Evolutionary conservation across 2,888 invertebrate species (phyloP).

Genomic region (Rhagonycha lutea): DNA sequence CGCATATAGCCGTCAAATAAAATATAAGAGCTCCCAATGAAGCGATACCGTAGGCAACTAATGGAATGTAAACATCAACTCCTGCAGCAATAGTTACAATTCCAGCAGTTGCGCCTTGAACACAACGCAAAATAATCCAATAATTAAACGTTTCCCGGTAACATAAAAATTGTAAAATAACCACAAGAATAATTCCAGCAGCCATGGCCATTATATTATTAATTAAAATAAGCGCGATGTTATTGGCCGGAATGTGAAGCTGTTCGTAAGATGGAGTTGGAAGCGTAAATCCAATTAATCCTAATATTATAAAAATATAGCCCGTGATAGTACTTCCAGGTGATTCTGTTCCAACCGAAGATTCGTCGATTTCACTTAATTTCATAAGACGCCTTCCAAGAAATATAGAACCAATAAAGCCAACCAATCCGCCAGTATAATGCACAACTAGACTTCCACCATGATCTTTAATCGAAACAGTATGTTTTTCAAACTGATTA

Average conservation of each 20-base stretch:
- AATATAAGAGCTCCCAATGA: conserved; percentile 41
- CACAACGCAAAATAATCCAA: conserved; percentile 48
- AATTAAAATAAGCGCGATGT: conserved; percentile 27
- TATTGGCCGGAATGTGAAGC: conserved; percentile 14
- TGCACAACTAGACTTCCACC: conserved; percentile 48
- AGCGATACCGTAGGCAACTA: conserved; percentile 41
- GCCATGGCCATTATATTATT: conserved; percentile 34
- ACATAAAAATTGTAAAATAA: conserved; percentile 35
- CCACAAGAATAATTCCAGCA: conserved; percentile 25
- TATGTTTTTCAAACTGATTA: conserved; percentile 28
- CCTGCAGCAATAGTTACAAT: conserved; percentile 47
- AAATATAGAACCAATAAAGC: conserved; percentile 44
- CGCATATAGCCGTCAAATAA: conserved; percentile 38
- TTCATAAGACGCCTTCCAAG: conserved; percentile 49
- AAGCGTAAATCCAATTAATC: conserved; percentile 41
- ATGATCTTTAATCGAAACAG: conserved; percentile 45
- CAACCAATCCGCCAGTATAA: conserved; percentile 45
- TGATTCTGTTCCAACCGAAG: conserved; percentile 44
- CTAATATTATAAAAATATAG: conserved; percentile 47
- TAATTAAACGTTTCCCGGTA: conserved; percentile 44
- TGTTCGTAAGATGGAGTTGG: conserved; percentile 28
- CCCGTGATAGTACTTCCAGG: conserved; percentile 35
- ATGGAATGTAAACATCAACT: conserved; percentile 44
- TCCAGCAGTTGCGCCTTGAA: conserved; percentile 49
- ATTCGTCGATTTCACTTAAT: conserved; percentile 46